Percentiles rank a stretch among this genome's conserved stretches.
These are phyloP conservation scores for Drosophila ananassae DNA, from an alignment of 1,140 invertebrate species.

Conservation along the genomic window DNA sequence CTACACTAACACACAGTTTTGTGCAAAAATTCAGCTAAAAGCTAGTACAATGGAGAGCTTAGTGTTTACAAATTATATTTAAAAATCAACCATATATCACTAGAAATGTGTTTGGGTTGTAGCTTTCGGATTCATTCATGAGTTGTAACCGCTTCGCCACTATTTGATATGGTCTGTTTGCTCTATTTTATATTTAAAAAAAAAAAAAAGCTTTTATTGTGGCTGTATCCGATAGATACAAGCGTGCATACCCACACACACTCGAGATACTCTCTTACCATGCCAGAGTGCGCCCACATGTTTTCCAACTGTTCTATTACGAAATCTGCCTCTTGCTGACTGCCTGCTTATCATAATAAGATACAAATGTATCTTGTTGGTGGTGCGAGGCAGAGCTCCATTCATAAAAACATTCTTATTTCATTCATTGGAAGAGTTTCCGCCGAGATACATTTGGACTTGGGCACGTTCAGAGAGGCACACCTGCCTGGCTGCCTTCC, in stretches of 20 bases:
- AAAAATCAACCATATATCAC: not conserved
- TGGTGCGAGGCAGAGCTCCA: conserved; percentile 2
- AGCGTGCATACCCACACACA: not conserved
- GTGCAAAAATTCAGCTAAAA: conserved; percentile 59
- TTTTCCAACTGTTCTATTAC: conserved; percentile 50
- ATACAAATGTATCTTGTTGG: conserved; percentile 47
- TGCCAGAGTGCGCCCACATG: conserved; percentile 44
- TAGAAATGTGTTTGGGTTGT: conserved; percentile 9
- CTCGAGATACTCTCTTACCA: conserved; percentile 5
- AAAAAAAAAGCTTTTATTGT: conserved; percentile 33
- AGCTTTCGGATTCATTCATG: conserved; percentile 66
- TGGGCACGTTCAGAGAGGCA: conserved; percentile 20
- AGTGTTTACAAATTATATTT: not conserved
- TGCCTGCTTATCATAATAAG: conserved; percentile 52
- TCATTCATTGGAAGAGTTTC: conserved; percentile 49
- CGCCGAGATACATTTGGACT: conserved; percentile 4
- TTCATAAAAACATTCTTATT: conserved; percentile 36
- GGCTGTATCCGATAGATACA: conserved; percentile 26
- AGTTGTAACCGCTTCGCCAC: conserved; percentile 26
- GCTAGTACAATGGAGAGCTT: no score
- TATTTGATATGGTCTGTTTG: conserved; percentile 71
- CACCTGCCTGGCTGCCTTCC: conserved; percentile 25
- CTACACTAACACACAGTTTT: conserved; percentile 44
- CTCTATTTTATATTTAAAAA: conserved; percentile 62
- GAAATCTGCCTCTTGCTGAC: conserved; percentile 30